Conservation (phyloP, 2,888 invertebrate genomes). For the Anaspis maculata region DNA sequence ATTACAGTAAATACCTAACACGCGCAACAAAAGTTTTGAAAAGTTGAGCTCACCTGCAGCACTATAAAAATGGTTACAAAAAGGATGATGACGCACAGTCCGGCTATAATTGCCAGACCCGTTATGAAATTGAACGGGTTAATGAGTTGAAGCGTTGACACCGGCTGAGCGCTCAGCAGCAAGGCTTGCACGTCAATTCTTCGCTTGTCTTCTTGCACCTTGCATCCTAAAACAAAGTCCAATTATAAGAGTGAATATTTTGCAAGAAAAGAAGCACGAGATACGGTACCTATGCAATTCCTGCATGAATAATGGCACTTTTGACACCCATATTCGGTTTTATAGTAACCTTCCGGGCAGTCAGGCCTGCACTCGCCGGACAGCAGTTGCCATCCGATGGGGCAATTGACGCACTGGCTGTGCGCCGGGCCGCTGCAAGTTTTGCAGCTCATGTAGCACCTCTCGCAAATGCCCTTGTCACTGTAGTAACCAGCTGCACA, state of each 20-base stretch:
- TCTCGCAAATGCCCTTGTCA: conserved; percentile 72
- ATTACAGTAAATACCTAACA: no score
- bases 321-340: conserved; percentile 72
- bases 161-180: conserved; percentile 39
- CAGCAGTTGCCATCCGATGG: conserved; percentile 69
- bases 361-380: conserved; percentile 79
- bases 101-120: conserved; percentile 57
- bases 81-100: conserved; percentile 59
- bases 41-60: conserved; percentile 52
- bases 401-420: conserved; percentile 79
- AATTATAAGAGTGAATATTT: conserved; percentile 1
- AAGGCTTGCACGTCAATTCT: conserved; percentile 41
- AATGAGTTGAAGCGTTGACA: conserved; percentile 39
- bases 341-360: conserved; percentile 82
- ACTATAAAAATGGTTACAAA: conserved; percentile 64
- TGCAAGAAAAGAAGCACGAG: conserved; percentile 1
- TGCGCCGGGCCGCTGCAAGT: conserved; percentile 79
- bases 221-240: conserved; percentile 34
- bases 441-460: conserved; percentile 76
- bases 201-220: conserved; percentile 38
- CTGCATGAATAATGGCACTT: conserved; percentile 85
- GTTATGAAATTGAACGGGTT: conserved; percentile 56
- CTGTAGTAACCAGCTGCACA: conserved; percentile 80
- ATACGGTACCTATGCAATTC: conserved; percentile 65
- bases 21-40: no score